Base-by-base conservation (phyloP, 2,797 vertebrate species). In the Pseudopleuronectes americanus region DNA sequence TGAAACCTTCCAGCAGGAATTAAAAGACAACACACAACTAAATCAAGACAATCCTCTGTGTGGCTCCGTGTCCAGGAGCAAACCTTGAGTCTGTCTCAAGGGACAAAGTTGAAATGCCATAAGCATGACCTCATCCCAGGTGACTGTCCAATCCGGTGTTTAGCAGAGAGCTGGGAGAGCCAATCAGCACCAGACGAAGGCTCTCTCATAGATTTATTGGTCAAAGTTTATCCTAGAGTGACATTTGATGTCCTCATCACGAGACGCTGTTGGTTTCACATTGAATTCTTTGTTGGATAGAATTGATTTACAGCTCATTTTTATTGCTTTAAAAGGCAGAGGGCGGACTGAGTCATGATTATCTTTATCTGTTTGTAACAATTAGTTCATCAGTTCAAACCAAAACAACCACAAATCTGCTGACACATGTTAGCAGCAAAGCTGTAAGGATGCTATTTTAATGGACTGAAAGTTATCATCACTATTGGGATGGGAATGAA, bases 81-180 rank as follows among this genome's bases (percentile, higher is more conserved):
- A 61, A 48, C 17, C n/a, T 7, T 59, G 23, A 66, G 60, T 58
- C 59, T 78, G 68, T 62, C 67, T 84, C 64, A 84, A 61, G 74
- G 89, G 85, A 82, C 91, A 92, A 92, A 92, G 91, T 89, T 91
- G 80, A 93, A 80, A 86, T 82, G 67, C 56, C 64, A 71, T 73
- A 83, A 87, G 70, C 56, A 19, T 74, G 75, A 45, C 62, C 61
- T 53, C 45, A 84, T 54, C 62, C 74, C 79, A 74, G 66, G 73
- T 84, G 74, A 90, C 56, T 2, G 59, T 79, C 90, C 90, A 92
- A 88, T 87, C 80, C 60, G 1, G 45, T 64, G 69, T 73, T 66
- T 1, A 53, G 49, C 57, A 68, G 61, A 54, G 54, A 71, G 59
- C 68, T 47, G 12, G 43, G 45, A 48, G 28, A 73, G 58, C 88